Evolutionary conservation across 1,140 invertebrate genomes (phyloP).

Genomic region (Zaprionus nigranus): DNA sequence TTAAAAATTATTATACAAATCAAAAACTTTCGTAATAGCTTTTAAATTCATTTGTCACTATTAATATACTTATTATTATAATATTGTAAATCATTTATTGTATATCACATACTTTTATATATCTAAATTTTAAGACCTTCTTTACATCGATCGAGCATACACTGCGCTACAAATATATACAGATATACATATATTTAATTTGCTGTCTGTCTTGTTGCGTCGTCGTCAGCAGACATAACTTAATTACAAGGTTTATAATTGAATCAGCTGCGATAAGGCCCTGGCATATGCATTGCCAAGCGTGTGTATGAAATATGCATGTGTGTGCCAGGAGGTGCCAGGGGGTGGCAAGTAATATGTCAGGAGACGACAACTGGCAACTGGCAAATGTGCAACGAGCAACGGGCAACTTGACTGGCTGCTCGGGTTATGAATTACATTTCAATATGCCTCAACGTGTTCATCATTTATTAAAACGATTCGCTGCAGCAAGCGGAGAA

Average conservation of each 20-base stretch:
- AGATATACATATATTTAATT: neutral
- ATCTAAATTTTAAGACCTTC: too few relatives aligned
- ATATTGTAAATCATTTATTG: too few relatives aligned
- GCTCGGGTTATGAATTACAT: conserved; percentile 77
- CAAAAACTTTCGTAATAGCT: too few relatives aligned
- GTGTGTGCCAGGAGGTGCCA: conserved; percentile 8
- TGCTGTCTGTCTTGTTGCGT: neutral
- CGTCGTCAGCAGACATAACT: conserved; percentile 1
- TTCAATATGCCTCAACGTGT: conserved; percentile 80
- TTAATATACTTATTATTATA: too few relatives aligned
- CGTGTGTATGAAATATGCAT: conserved; percentile 16
- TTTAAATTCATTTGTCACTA: too few relatives aligned
- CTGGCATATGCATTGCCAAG: neutral
- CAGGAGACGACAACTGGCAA: conserved; percentile 13
- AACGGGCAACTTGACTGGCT: conserved; percentile 26
- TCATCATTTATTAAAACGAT: conserved; percentile 74
- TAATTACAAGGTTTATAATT: conserved; percentile 11
- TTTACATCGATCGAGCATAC: neutral
- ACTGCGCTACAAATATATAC: neutral
- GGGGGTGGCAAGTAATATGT: conserved; percentile 25
- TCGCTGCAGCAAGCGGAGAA: conserved; percentile 13
- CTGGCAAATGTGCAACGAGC: neutral
- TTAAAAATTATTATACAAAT: too few relatives aligned
- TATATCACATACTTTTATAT: too few relatives aligned
- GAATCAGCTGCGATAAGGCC: conserved; percentile 5